phyloP scores from a whole-genome alignment of 2,797 vertebrate species.

The Microctenopoma steveboyesi region DNA sequence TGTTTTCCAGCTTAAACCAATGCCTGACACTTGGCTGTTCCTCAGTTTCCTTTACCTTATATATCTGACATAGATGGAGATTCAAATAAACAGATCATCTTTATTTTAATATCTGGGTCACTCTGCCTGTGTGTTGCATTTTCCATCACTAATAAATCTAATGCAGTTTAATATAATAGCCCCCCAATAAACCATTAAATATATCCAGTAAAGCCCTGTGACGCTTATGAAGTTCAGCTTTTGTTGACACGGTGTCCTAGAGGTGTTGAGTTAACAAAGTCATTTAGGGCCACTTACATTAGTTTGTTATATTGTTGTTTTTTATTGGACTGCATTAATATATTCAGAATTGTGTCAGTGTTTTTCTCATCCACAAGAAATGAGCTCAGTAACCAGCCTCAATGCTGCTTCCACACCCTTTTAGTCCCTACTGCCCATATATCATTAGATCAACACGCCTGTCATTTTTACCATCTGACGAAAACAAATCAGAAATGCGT shows the following conservation, averaged over 20 bases:
- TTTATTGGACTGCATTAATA: neutral
- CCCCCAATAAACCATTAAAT: slow-evolving; percentile 23
- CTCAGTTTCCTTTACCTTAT: slow-evolving; percentile 2
- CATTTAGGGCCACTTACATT: slow-evolving; percentile 1
- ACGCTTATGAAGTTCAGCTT: slow-evolving; percentile 6
- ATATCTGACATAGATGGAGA: slow-evolving; percentile 16
- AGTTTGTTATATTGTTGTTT: neutral
- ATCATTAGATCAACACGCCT: slow-evolving; percentile 19
- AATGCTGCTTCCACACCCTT: neutral
- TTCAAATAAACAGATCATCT: slow-evolving; percentile 18
- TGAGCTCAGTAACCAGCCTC: neutral
- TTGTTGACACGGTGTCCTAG: slow-evolving; percentile 26
- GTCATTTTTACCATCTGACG: neutral
- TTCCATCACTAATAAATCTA: slow-evolving; percentile 27
- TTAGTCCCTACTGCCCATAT: slow-evolving; percentile 2
- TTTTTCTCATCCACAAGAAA: neutral
- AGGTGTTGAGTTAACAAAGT: slow-evolving; percentile 22
- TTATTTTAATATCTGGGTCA: slow-evolving; percentile 19
- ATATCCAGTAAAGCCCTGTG: slow-evolving; percentile 14
- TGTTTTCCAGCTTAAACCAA: slow-evolving; percentile 8
- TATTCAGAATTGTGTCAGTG: neutral
- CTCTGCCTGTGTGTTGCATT: slow-evolving; percentile 7
- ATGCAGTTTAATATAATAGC: neutral
- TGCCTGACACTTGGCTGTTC: slow-evolving; percentile 6
- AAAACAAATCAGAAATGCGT: neutral